These are phyloP conservation scores for Hypothenemus hampei DNA, from an alignment of 1,140 invertebrate genomes.

Conservation along the genomic window DNA sequence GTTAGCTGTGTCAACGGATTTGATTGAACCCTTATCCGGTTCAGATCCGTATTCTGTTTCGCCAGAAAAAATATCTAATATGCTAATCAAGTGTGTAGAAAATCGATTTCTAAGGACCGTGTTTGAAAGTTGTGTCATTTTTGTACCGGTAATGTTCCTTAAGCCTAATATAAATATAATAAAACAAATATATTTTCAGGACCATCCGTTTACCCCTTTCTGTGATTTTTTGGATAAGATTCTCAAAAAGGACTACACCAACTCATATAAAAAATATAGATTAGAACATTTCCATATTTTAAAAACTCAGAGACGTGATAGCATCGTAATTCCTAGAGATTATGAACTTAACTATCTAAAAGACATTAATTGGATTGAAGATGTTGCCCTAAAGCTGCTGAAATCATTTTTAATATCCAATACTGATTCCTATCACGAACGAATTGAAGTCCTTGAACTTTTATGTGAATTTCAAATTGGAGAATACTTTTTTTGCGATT, in stretches of 20 bases:
- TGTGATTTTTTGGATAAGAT: conserved; percentile 48
- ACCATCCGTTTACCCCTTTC: conserved; percentile 54
- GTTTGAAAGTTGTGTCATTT: conserved; percentile 55
- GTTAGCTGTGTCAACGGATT: conserved; percentile 49
- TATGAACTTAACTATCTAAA: conserved; percentile 39
- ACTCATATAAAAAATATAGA: conserved; percentile 26
- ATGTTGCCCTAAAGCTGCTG: conserved; percentile 51
- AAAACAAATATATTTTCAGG: conserved; percentile 45
- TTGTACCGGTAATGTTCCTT: conserved; percentile 52
- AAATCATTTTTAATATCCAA: conserved; percentile 50
- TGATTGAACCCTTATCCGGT: conserved; percentile 43
- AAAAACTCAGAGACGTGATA: conserved; percentile 33
- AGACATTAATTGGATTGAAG: conserved; percentile 52
- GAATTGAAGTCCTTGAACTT: conserved; percentile 40
- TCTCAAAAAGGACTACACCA: conserved; percentile 37
- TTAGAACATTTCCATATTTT: conserved; percentile 32
- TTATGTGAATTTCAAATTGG: conserved; percentile 27
- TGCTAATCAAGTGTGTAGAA: conserved; percentile 51
- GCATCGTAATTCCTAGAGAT: conserved; percentile 36
- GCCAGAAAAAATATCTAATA: conserved; percentile 46
- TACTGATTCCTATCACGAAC: conserved; percentile 52
- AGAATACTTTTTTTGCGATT: conserved; percentile 49
- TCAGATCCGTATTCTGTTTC: conserved; percentile 42
- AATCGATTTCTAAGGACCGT: conserved; percentile 52
- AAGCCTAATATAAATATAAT: conserved; percentile 10